Conservation (phyloP, 35 echinoderm and acorn worm genomes). For the Apostichopus japonicus region DNA sequence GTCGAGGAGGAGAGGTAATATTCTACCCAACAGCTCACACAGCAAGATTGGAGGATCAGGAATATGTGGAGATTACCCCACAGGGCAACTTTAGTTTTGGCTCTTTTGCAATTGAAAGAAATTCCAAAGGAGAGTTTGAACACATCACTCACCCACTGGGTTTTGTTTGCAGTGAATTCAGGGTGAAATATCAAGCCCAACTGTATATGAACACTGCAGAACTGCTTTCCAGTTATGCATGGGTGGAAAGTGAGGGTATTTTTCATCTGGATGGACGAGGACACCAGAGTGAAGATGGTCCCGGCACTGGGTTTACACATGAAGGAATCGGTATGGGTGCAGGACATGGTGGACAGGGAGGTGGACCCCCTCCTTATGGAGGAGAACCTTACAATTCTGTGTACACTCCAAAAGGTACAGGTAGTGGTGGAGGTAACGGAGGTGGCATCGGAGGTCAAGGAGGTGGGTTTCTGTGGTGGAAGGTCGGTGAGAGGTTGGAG, state of each 20-base stretch:
- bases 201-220: conserved; percentile 84
- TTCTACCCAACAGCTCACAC: conserved; percentile 87
- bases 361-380: conserved; percentile 84
- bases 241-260: conserved; percentile 85
- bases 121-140: conserved; percentile 77
- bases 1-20: conserved; percentile 64
- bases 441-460: conserved; percentile 75
- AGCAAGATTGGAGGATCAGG: conserved; percentile 77
- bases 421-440: conserved; percentile 93
- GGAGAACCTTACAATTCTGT: conserved; percentile 81
- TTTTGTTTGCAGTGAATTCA: conserved; percentile 66
- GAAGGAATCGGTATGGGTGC: conserved; percentile 82
- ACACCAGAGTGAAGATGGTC: conserved; percentile 56
- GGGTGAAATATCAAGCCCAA: conserved; percentile 83
- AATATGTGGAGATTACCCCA: conserved; percentile 78
- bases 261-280: conserved; percentile 89
- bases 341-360: conserved; percentile 94
- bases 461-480: conserved; percentile 88
- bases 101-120: conserved; percentile 74
- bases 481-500: conserved; percentile 73
- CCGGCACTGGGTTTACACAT: conserved; percentile 70
- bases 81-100: conserved; percentile 86
- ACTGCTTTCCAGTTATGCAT: conserved; percentile 70
- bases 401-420: conserved; percentile 62
- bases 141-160: conserved; percentile 69